Percentiles rank a stretch among this genome's conserved stretches.
These are phyloP conservation scores for Hepsetus odoe DNA, from an alignment of 2,113 vertebrate genomes.

Conservation along the genomic window DNA sequence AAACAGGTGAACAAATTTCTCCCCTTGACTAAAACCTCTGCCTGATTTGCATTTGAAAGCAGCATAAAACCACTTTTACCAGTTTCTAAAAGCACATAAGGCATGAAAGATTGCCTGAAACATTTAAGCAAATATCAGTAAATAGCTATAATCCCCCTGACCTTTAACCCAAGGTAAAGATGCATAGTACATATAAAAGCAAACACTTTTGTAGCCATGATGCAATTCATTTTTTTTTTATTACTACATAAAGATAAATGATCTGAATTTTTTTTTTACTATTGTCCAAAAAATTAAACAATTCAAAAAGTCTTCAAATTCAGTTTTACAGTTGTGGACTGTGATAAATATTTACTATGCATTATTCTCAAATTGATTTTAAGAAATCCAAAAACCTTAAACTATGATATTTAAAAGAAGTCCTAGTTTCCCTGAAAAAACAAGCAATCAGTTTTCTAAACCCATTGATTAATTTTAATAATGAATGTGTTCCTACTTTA, in stretches of 20 bases:
- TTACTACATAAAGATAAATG: slow-evolving; percentile 2
- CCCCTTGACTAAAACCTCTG: background rate
- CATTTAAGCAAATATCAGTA: background rate
- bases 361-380: background rate
- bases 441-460: slow-evolving; percentile 28
- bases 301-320: too few relatives aligned
- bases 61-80: background rate
- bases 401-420: slow-evolving; percentile 8
- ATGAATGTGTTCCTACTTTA: slow-evolving; percentile 45
- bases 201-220: slow-evolving; percentile 8
- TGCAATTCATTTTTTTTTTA: background rate
- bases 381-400: background rate
- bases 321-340: too few relatives aligned
- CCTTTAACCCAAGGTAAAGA: background rate
- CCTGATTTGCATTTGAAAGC: background rate
- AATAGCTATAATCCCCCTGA: background rate
- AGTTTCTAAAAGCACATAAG: background rate
- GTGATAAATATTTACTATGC: background rate
- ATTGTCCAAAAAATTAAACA: too few relatives aligned
- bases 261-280: too few relatives aligned
- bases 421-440: background rate
- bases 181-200: background rate
- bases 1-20: too few relatives aligned
- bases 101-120: background rate
- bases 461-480: slow-evolving; percentile 38